A percentile compares a stretch with the other conserved stretches of the same genome.
Conservation (phyloP, 2,888 invertebrate genomes). For the Dynastes maya region DNA sequence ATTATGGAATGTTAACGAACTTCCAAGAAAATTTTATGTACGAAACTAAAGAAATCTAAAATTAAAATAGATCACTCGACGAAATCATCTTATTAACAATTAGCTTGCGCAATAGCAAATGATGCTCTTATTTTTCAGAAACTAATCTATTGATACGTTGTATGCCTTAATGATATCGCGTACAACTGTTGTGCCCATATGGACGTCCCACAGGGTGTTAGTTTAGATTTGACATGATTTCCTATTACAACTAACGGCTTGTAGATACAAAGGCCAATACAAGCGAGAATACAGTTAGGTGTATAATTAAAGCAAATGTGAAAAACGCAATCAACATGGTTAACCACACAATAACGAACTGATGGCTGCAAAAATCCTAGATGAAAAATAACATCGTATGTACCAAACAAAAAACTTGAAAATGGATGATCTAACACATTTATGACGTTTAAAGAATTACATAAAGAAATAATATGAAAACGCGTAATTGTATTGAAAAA, state of each 20-base stretch:
- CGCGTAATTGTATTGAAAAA: too few relatives aligned
- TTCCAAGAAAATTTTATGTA: too few relatives aligned
- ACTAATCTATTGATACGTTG: neutral
- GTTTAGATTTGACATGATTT: slow-evolving; percentile 2
- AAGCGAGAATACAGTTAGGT: neutral
- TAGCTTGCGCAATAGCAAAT: too few relatives aligned
- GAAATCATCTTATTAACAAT: too few relatives aligned
- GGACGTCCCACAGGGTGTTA: slow-evolving; percentile 7
- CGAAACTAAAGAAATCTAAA: too few relatives aligned
- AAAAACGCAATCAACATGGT: neutral
- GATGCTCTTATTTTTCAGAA: neutral
- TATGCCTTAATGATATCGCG: slow-evolving; percentile 1
- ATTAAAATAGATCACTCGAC: too few relatives aligned
- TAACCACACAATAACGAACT: neutral
- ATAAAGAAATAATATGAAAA: neutral
- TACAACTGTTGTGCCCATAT: neutral
- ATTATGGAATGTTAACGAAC: too few relatives aligned
- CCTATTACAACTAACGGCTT: slow-evolving; percentile 5
- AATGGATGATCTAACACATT: neutral
- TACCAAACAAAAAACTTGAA: neutral
- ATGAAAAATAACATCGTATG: neutral
- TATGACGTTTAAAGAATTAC: neutral
- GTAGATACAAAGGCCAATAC: neutral
- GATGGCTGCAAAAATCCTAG: neutral
- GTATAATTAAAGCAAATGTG: slow-evolving; percentile 4